These are phyloP conservation scores for Hyles lineata DNA, from an alignment of 2,888 invertebrate species.

Conservation along the genomic window DNA sequence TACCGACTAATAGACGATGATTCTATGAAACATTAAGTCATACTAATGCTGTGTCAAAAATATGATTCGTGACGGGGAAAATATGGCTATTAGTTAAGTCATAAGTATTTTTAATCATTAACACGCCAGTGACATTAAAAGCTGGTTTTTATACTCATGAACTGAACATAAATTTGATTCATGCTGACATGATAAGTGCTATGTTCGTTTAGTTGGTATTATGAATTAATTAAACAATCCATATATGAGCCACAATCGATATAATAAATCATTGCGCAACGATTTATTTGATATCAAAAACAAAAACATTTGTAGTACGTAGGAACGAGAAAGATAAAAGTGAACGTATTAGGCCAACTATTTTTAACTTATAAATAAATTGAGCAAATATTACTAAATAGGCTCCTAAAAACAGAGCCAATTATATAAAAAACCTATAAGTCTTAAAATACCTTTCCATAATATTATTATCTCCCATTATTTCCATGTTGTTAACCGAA, in stretches of 20 bases:
- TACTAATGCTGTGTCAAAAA: conserved; percentile 54
- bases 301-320: background rate
- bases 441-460: too few relatives aligned
- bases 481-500: too few relatives aligned
- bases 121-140: conserved; percentile 43
- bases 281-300: background rate
- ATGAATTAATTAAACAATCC: conserved; percentile 28
- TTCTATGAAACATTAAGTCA: conserved; percentile 65
- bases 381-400: too few relatives aligned
- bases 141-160: conserved; percentile 32
- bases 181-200: conserved; percentile 33
- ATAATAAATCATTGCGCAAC: conserved; percentile 1
- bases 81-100: conserved; percentile 43
- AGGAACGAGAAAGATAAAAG: too few relatives aligned
- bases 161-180: conserved; percentile 33
- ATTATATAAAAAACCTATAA: too few relatives aligned
- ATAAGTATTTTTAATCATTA: conserved; percentile 44
- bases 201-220: conserved; percentile 27
- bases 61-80: conserved; percentile 41
- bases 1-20: conserved; percentile 73
- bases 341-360: too few relatives aligned
- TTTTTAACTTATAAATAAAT: too few relatives aligned
- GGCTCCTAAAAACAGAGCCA: too few relatives aligned
- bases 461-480: too few relatives aligned
- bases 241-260: background rate